Conservation (phyloP, 1,140 invertebrate genomes). For the Mya arenaria region DNA sequence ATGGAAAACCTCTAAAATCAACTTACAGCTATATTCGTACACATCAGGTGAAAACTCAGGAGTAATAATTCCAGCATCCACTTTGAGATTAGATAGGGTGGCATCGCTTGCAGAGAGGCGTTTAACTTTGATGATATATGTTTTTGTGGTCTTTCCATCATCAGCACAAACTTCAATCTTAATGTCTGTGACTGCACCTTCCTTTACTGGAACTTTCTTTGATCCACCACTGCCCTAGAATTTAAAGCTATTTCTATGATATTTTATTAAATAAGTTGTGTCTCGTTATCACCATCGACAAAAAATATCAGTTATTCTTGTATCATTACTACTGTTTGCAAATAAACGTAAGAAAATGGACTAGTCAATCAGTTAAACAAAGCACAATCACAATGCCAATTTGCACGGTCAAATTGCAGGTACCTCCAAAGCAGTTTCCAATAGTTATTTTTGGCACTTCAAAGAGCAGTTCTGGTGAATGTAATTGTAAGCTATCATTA, state of each 20-base stretch:
- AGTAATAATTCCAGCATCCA: slow-evolving; percentile 69
- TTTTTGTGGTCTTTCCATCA: slow-evolving; percentile 77
- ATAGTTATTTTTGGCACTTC: no score
- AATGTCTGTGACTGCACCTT: slow-evolving; percentile 76
- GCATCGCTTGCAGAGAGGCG: slow-evolving; percentile 79
- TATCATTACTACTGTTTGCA: no score
- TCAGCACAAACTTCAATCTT: slow-evolving; percentile 80
- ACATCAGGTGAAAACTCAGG: slow-evolving; percentile 73
- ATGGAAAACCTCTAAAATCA: not conserved
- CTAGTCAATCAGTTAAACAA: no score
- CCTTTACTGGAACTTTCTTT: slow-evolving; percentile 73
- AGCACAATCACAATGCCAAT: no score
- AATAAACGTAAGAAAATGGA: no score
- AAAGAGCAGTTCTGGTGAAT: no score
- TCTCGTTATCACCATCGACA: no score
- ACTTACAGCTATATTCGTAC: slow-evolving; percentile 74
- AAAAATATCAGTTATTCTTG: no score
- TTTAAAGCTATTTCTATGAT: not conserved
- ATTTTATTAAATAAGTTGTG: no score
- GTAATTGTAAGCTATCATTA: no score
- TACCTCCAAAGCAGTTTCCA: no score
- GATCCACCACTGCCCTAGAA: slow-evolving; percentile 76
- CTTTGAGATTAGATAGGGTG: slow-evolving; percentile 65
- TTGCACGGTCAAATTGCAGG: no score
- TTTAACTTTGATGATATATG: slow-evolving; percentile 77